Evolutionary conservation across 64 coral and sea anemone species (phyloP).

Genomic region (Montipora efflorescens): DNA sequence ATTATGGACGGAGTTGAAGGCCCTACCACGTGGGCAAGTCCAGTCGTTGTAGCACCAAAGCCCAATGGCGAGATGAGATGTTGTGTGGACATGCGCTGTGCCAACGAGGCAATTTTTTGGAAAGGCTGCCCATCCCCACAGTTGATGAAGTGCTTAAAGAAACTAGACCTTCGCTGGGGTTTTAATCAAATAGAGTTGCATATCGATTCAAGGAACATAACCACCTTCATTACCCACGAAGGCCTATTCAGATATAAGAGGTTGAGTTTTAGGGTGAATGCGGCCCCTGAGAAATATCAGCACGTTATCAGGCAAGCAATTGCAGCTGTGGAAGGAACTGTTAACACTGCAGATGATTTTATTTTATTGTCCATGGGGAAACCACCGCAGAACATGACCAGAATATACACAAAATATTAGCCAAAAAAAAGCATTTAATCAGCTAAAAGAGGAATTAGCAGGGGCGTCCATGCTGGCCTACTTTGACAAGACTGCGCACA

Average conservation of each 20-base stretch:
- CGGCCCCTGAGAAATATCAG: not conserved
- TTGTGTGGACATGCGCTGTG: not conserved
- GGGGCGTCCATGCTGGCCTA: slow-evolving; percentile 3
- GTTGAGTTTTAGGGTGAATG: not conserved
- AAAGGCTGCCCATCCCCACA: not conserved
- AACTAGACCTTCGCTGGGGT: not conserved
- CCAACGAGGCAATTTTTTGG: not conserved
- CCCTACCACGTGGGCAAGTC: not conserved
- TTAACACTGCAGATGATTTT: not conserved
- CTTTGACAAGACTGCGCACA: slow-evolving; percentile 11
- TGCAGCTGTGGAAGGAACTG: not conserved
- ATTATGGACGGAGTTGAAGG: not conserved
- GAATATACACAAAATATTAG: not conserved
- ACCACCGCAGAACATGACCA: slow-evolving; percentile 38
- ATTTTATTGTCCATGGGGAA: slow-evolving; percentile 29
- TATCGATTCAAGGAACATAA: not conserved
- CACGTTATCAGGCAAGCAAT: slow-evolving; percentile 29
- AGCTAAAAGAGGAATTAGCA: not conserved
- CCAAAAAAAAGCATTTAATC: not conserved
- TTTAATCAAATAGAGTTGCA: not conserved
- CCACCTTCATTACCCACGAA: not conserved
- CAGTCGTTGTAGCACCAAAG: not conserved
- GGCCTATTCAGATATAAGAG: not conserved
- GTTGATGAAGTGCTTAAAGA: not conserved
- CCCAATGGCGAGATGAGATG: not conserved